A percentile compares a stretch with the other conserved stretches of the same genome.
Evolutionary conservation across 2,797 vertebrate species (phyloP).

Genomic region (Lagorchestes hirsutus): DNA sequence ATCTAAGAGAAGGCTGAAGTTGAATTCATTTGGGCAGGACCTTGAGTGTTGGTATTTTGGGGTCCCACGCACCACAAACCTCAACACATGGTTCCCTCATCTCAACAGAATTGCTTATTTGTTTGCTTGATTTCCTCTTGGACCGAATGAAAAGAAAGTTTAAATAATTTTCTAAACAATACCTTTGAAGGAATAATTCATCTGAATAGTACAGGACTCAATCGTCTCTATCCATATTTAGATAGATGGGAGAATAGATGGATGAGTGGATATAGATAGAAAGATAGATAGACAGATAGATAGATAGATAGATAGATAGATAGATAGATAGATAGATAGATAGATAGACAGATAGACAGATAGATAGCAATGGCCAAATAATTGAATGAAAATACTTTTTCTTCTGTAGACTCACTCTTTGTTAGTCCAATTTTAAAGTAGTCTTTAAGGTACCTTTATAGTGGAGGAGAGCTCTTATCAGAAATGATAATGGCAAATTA

Average conservation of each 20-base stretch:
- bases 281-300: not conserved
- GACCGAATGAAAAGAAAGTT: not conserved
- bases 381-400: conserved; percentile 25
- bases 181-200: not conserved
- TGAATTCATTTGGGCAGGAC: no score
- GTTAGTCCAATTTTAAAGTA: not conserved
- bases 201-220: conserved; percentile 5
- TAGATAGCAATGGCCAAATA: not conserved
- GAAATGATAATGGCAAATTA: conserved; percentile 21
- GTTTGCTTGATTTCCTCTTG: conserved; percentile 21
- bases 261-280: not conserved
- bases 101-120: not conserved
- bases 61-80: no score
- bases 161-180: conserved; percentile 9
- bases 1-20: no score
- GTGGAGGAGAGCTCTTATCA: not conserved
- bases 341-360: no score
- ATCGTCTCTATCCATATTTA: not conserved
- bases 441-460: conserved; percentile 2
- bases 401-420: not conserved
- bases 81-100: no score
- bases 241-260: not conserved
- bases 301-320: no score
- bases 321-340: no score
- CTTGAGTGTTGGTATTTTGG: no score